Percentiles rank a stretch among this genome's conserved stretches.
Conservation (phyloP, 1,140 invertebrate species). For the Parasteatoda tepidariorum region DNA sequence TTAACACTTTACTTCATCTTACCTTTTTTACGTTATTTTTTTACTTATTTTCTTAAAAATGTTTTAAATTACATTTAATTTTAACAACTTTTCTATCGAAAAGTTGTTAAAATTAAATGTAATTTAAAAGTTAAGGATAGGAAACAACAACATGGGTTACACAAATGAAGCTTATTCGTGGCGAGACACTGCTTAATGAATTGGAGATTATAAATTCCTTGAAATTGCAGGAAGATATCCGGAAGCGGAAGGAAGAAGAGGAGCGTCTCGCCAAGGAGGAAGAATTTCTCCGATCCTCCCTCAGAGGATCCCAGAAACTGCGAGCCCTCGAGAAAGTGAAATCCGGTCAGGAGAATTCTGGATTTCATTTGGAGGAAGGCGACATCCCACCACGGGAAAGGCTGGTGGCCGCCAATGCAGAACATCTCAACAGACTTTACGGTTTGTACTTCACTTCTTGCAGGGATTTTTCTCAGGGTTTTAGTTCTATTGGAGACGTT, state of each 20-base stretch:
- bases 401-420: neutral
- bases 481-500: neutral
- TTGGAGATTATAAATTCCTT: too few species aligned
- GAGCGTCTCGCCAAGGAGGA: constrained; percentile 76
- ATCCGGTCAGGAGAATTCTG: constrained; percentile 81
- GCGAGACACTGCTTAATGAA: too few species aligned
- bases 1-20: too few species aligned
- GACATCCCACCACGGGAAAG: neutral
- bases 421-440: constrained; percentile 71
- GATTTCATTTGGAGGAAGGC: constrained; percentile 77
- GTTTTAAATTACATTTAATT: too few species aligned
- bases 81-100: too few species aligned
- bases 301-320: constrained; percentile 90
- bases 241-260: constrained; percentile 60
- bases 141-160: too few species aligned
- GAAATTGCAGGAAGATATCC: constrained; percentile 55
- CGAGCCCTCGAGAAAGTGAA: constrained; percentile 82
- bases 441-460: constrained; percentile 71
- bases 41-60: too few species aligned
- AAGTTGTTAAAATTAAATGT: too few species aligned
- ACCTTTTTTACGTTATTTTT: too few species aligned
- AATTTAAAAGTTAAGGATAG: too few species aligned
- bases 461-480: too few species aligned
- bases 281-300: constrained; percentile 87
- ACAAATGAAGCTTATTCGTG: too few species aligned